Percentiles rank a stretch among this genome's conserved stretches.
Evolutionary conservation across 1,140 invertebrate species (phyloP).

Genomic region (Saccostrea glomerata): DNA sequence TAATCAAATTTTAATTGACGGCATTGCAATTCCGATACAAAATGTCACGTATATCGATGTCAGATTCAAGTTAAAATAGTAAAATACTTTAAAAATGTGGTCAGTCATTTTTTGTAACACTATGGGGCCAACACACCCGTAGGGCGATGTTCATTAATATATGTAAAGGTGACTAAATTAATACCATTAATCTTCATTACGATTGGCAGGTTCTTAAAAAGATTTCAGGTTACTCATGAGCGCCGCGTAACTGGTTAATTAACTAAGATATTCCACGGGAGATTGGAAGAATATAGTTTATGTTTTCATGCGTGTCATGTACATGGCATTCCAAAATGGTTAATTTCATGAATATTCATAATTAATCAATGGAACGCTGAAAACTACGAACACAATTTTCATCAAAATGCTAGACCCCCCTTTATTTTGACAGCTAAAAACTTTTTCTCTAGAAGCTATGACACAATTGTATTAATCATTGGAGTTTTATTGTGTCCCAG

Average conservation of each 20-base stretch:
- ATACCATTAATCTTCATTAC: conserved; percentile 31
- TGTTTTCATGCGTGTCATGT: conserved; percentile 30
- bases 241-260: conserved; percentile 12
- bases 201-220: conserved; percentile 21
- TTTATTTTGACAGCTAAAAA: conserved; percentile 15
- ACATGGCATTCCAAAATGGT: conserved; percentile 24
- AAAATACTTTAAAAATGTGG: neutral
- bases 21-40: neutral
- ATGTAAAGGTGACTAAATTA: conserved; percentile 19
- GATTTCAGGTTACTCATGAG: conserved; percentile 33
- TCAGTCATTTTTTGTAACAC: neutral
- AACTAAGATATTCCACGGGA: neutral
- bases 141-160: conserved; percentile 5
- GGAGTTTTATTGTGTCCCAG: neutral
- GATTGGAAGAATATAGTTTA: neutral
- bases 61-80: neutral
- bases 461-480: conserved; percentile 24
- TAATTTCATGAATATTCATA: conserved; percentile 37
- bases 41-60: neutral
- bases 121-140: conserved; percentile 5
- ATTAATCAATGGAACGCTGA: neutral
- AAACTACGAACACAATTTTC: neutral
- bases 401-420: neutral
- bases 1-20: neutral
- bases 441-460: neutral